These are phyloP conservation scores for Oxyscelio sp. DNA, from an alignment of 2,888 invertebrate species.

Conservation along the genomic window DNA sequence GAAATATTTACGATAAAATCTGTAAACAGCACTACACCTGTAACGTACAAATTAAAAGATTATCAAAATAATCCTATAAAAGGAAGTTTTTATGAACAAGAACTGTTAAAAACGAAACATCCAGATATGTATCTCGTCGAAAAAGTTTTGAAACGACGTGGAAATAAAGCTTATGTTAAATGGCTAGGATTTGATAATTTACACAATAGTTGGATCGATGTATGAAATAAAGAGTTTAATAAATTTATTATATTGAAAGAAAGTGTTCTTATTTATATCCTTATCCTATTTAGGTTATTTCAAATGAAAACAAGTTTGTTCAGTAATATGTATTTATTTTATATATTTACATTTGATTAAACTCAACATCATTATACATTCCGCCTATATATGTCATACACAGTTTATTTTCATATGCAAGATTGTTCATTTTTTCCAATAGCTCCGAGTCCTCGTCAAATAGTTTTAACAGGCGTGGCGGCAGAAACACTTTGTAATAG, in stretches of 20 bases:
- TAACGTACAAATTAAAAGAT: not conserved
- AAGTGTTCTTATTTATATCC: too few species aligned
- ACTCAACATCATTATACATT: not conserved
- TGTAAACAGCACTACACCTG: not conserved
- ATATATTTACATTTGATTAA: too few species aligned
- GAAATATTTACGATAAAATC: not conserved
- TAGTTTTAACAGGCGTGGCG: not conserved
- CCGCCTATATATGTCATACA: not conserved
- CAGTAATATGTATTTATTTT: too few species aligned
- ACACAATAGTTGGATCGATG: not conserved
- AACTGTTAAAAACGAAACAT: not conserved
- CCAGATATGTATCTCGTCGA: not conserved
- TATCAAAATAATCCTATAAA: not conserved
- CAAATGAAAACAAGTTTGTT: too few species aligned
- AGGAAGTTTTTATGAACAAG: not conserved
- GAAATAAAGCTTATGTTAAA: not conserved
- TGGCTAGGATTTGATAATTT: slow-evolving; percentile 2
- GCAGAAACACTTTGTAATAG: too few species aligned
- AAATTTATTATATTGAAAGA: too few species aligned
- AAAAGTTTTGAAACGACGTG: not conserved
- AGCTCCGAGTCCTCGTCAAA: not conserved
- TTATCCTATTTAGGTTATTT: not conserved
- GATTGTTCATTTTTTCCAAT: too few species aligned
- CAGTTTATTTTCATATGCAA: not conserved
- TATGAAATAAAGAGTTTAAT: too few species aligned